Percentiles rank a stretch among this genome's conserved stretches.
Conservation (phyloP, 2,888 invertebrate species). For the Eupithecia pulchellata region DNA sequence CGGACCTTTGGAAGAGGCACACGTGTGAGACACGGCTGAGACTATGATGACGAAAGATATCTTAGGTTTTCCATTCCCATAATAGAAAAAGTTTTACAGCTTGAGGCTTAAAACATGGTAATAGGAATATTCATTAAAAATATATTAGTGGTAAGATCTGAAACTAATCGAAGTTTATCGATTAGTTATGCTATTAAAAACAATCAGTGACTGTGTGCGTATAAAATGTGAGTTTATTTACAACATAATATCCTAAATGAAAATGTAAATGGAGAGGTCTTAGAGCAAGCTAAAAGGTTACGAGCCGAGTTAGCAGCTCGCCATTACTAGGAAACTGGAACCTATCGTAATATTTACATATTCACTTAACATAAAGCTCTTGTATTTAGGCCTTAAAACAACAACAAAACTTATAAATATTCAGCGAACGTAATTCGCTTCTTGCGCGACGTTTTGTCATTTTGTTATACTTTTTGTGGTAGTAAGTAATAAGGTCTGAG, state of each 20-base stretch:
- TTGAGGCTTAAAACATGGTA: not conserved
- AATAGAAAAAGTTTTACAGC: not conserved
- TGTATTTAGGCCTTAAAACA: slow-evolving; percentile 28
- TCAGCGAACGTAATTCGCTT: slow-evolving; percentile 22
- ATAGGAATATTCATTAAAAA: not conserved
- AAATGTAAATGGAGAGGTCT: not conserved
- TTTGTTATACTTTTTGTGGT: slow-evolving; percentile 23
- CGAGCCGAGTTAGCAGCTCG: slow-evolving; percentile 15
- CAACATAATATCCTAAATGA: not conserved
- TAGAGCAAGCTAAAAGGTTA: slow-evolving; percentile 20
- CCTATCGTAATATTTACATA: slow-evolving; percentile 24
- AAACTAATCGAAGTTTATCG: not conserved
- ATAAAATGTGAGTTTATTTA: not conserved
- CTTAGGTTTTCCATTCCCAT: not conserved
- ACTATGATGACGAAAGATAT: not conserved
- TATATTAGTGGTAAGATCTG: not conserved
- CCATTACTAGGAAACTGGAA: slow-evolving; percentile 14
- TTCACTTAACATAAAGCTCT: slow-evolving; percentile 32
- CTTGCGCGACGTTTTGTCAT: slow-evolving; percentile 25
- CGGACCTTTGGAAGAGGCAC: not conserved
- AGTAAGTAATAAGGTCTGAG: slow-evolving; percentile 45
- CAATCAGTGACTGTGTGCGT: not conserved
- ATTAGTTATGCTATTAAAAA: not conserved
- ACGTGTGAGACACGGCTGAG: too few species aligned
- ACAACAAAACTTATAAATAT: slow-evolving; percentile 34